phyloP scores from a whole-genome alignment of 2,888 invertebrate genomes.

The Marronus borbonicus region DNA sequence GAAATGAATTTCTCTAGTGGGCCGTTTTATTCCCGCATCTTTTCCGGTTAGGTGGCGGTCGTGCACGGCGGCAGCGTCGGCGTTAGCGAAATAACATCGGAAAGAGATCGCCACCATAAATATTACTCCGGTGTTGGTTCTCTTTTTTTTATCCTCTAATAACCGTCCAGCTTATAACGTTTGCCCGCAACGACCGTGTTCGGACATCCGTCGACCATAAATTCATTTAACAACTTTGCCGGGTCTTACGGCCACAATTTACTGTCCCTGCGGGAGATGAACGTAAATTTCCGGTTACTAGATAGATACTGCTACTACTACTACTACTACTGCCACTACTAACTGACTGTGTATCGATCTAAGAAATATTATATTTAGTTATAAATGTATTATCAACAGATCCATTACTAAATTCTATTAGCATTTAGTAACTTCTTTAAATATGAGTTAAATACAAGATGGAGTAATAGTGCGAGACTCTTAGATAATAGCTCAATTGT shows the following conservation, averaged over 20 bases:
- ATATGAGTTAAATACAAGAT: too few relatives aligned
- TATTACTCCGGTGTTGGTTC: constrained; percentile 41
- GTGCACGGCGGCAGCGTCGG: constrained; percentile 4
- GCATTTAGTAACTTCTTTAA: too few relatives aligned
- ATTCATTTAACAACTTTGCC: constrained; percentile 72
- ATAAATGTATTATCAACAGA: constrained; percentile 19
- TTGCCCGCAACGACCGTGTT: constrained; percentile 70
- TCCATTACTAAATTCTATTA: too few relatives aligned
- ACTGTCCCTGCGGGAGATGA: constrained; percentile 64
- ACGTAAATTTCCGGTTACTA: constrained; percentile 58
- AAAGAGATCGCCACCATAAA: constrained; percentile 45
- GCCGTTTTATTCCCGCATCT: constrained; percentile 45
- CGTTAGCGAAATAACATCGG: constrained; percentile 30
- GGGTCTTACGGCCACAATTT: constrained; percentile 70
- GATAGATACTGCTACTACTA: constrained; percentile 13
- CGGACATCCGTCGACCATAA: constrained; percentile 68
- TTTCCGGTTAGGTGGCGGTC: constrained; percentile 31
- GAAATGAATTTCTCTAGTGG: constrained; percentile 45
- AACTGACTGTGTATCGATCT: constrained; percentile 43
- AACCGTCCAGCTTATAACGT: constrained; percentile 58
- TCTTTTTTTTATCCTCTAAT: constrained; percentile 45
- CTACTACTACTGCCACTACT: constrained; percentile 31
- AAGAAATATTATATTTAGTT: constrained; percentile 40
- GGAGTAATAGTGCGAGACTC: too few relatives aligned
- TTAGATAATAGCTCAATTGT: too few relatives aligned